phyloP scores from a whole-genome alignment of 2,888 invertebrate species.

The Chloroclystis v-ata region DNA sequence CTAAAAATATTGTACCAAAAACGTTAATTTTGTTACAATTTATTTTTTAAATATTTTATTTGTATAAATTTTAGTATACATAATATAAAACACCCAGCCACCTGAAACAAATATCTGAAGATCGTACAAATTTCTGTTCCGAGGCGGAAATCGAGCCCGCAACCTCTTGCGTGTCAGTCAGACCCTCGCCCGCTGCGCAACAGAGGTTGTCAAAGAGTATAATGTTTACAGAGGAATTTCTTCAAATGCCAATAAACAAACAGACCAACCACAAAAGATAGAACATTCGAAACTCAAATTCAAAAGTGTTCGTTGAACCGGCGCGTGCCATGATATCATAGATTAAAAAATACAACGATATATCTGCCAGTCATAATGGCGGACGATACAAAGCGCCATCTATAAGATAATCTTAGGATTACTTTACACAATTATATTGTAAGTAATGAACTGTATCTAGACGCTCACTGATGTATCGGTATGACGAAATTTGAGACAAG shows the following conservation, averaged over 20 bases:
- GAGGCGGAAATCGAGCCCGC: too few species aligned
- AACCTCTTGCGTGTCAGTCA: too few species aligned
- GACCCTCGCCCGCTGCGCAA: too few species aligned
- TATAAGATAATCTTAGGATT: conserved; percentile 68
- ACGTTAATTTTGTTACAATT: too few species aligned
- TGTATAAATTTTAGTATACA: too few species aligned
- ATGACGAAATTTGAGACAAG: conserved; percentile 9
- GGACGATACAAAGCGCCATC: conserved; percentile 68
- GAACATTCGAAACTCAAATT: conserved; percentile 36
- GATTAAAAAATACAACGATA: conserved; percentile 29
- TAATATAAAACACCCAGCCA: too few species aligned
- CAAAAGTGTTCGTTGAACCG: conserved; percentile 58
- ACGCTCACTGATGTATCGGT: conserved; percentile 16
- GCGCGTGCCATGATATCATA: conserved; percentile 53
- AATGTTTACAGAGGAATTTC: too few species aligned
- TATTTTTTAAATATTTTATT: too few species aligned
- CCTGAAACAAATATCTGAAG: too few species aligned
- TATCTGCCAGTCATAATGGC: conserved; percentile 71
- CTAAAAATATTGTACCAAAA: too few species aligned
- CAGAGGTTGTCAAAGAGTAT: too few species aligned
- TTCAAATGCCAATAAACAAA: conserved; percentile 48
- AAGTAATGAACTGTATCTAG: conserved; percentile 61
- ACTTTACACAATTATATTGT: conserved; percentile 73
- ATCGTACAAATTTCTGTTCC: too few species aligned
- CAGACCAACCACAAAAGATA: conserved; percentile 46